Evolutionary conservation across 1,140 invertebrate genomes (phyloP).

Genomic region (Cyphomyrmex costatus): DNA sequence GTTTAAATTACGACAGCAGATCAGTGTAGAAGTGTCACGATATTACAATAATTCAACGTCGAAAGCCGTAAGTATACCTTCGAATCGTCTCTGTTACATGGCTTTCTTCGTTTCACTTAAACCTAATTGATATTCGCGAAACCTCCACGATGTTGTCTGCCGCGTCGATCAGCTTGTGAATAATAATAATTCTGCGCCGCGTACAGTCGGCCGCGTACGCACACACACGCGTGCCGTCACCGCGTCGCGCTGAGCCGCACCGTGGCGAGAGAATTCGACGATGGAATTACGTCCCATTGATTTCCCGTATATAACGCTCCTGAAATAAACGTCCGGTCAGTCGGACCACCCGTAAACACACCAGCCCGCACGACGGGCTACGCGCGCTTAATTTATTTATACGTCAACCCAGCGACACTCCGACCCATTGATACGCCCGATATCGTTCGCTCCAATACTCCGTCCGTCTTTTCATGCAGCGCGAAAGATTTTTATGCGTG

Average conservation of each 20-base stretch:
- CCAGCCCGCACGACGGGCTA: constrained; percentile 3
- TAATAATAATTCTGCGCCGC: constrained; percentile 65
- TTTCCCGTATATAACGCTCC: constrained; percentile 58
- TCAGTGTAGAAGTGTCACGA: neutral
- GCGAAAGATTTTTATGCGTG: constrained; percentile 33
- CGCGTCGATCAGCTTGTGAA: constrained; percentile 68
- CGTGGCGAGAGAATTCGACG: constrained; percentile 55
- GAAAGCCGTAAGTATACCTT: constrained; percentile 3
- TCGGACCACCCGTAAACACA: constrained; percentile 42
- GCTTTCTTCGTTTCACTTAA: constrained; percentile 17
- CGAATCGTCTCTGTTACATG: constrained; percentile 50
- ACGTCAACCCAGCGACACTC: constrained; percentile 48
- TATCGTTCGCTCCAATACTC: constrained; percentile 9
- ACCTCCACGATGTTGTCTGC: constrained; percentile 68
- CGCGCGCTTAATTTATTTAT: constrained; percentile 53
- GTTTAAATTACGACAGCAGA: neutral
- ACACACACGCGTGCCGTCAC: neutral
- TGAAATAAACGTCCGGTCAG: constrained; percentile 60
- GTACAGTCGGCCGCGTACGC: neutral
- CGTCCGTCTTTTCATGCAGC: neutral
- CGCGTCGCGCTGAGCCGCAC: neutral
- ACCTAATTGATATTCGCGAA: constrained; percentile 73
- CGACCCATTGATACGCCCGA: constrained; percentile 59
- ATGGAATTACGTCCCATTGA: constrained; percentile 69
- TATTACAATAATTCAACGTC: neutral